Percentiles rank a stretch among this genome's conserved stretches.
phyloP scores from a whole-genome alignment of 1,140 invertebrate species.

The Penaeus japonicus region DNA sequence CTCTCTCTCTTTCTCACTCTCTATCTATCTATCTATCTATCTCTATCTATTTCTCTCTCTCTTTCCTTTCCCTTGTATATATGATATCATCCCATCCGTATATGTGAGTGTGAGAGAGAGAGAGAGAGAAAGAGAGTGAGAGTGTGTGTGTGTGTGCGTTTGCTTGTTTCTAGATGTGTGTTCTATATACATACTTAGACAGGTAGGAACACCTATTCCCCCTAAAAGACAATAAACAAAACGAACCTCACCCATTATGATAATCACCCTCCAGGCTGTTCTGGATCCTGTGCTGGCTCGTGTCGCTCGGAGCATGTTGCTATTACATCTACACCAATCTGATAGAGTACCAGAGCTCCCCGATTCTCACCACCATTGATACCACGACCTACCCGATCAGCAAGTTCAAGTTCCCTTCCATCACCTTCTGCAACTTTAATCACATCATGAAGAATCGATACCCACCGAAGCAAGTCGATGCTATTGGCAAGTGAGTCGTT shows the following conservation, averaged over 20 bases:
- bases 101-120: too few species aligned
- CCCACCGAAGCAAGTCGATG: neutral
- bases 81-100: too few species aligned
- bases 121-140: too few species aligned
- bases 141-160: too few species aligned
- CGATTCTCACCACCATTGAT: constrained; percentile 25
- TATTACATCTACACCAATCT: constrained; percentile 17
- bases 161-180: too few species aligned
- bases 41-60: neutral
- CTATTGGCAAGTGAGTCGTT: constrained; percentile 13
- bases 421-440: constrained; percentile 34
- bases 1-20: too few species aligned
- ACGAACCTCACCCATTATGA: too few species aligned
- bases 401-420: constrained; percentile 9
- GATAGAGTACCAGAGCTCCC: neutral
- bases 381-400: constrained; percentile 4
- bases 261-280: neutral
- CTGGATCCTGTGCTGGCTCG: constrained; percentile 16
- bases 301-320: neutral
- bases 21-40: neutral
- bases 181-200: too few species aligned
- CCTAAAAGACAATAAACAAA: too few species aligned
- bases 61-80: neutral
- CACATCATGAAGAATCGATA: constrained; percentile 3
- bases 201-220: too few species aligned